Percentiles rank a stretch among this genome's conserved stretches.
Conservation (phyloP, 2,797 vertebrate genomes). For the Varecia variegata region DNA sequence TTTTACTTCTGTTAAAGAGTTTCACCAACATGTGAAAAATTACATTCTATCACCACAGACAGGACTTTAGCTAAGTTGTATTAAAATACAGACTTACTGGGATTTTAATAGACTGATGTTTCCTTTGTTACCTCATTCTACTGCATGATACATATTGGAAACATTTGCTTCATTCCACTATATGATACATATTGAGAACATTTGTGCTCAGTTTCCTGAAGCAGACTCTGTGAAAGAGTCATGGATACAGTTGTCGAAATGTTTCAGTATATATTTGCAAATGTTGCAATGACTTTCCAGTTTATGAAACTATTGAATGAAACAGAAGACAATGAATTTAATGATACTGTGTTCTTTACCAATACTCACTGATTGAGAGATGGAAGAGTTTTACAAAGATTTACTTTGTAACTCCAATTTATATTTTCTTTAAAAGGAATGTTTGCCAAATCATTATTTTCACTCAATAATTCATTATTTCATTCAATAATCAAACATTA, state of each 20-base stretch:
- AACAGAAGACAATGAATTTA: constrained; percentile 25
- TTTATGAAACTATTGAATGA: neutral
- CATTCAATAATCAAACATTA: neutral
- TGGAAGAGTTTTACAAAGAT: neutral
- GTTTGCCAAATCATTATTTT: neutral
- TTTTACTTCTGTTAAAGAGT: constrained; percentile 16
- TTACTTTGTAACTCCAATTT: neutral
- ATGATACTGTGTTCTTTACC: neutral
- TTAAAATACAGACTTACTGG: neutral
- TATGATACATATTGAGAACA: neutral
- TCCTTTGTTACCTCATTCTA: neutral
- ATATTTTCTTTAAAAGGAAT: constrained; percentile 13
- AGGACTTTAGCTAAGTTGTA: neutral
- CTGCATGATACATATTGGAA: neutral
- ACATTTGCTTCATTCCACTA: neutral
- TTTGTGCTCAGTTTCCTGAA: neutral
- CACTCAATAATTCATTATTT: neutral
- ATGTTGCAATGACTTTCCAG: neutral
- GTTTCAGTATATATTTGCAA: neutral
- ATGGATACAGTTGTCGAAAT: constrained; percentile 1
- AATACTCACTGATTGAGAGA: neutral
- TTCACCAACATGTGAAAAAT: neutral
- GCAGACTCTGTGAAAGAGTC: neutral
- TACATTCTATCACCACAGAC: neutral
- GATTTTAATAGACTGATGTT: neutral